Conservation (phyloP, 2,888 invertebrate genomes). For the Hololepta plana region DNA sequence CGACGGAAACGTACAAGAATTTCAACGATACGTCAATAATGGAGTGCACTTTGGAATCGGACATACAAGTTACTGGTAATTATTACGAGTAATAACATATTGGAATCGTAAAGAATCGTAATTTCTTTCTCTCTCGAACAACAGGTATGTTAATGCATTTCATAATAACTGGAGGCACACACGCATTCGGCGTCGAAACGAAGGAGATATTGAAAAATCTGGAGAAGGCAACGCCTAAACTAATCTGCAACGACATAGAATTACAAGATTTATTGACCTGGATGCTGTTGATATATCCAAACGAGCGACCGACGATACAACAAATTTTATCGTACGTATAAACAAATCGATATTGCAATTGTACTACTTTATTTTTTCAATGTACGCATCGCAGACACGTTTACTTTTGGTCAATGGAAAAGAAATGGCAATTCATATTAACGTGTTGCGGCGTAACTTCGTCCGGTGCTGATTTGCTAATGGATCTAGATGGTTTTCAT, state of each 20-base stretch:
- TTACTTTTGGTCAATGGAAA: slow-evolving; percentile 20
- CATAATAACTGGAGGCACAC: slow-evolving; percentile 23
- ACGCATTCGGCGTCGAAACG: slow-evolving; percentile 24
- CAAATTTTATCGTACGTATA: slow-evolving; percentile 23
- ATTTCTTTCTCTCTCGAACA: slow-evolving; percentile 4
- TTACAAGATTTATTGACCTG: slow-evolving; percentile 22
- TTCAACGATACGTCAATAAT: slow-evolving; percentile 14
- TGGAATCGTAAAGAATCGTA: neutral
- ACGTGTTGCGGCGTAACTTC: slow-evolving; percentile 21
- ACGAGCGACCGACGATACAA: slow-evolving; percentile 20
- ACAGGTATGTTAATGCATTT: slow-evolving; percentile 25
- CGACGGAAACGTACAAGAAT: slow-evolving; percentile 21
- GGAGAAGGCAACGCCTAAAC: slow-evolving; percentile 15
- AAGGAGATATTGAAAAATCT: slow-evolving; percentile 22
- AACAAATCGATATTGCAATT: no score
- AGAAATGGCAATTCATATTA: slow-evolving; percentile 24
- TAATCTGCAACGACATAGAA: slow-evolving; percentile 17
- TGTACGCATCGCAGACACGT: slow-evolving; percentile 22
- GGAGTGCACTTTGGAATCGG: slow-evolving; percentile 21
- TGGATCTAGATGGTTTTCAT: slow-evolving; percentile 19
- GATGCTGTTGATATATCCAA: slow-evolving; percentile 23
- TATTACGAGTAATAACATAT: neutral
- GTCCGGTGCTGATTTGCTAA: slow-evolving; percentile 12
- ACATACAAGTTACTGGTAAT: slow-evolving; percentile 24
- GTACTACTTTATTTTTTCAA: neutral